phyloP scores from a whole-genome alignment of 2,113 vertebrate genomes.

The Pholis gunnellus region DNA sequence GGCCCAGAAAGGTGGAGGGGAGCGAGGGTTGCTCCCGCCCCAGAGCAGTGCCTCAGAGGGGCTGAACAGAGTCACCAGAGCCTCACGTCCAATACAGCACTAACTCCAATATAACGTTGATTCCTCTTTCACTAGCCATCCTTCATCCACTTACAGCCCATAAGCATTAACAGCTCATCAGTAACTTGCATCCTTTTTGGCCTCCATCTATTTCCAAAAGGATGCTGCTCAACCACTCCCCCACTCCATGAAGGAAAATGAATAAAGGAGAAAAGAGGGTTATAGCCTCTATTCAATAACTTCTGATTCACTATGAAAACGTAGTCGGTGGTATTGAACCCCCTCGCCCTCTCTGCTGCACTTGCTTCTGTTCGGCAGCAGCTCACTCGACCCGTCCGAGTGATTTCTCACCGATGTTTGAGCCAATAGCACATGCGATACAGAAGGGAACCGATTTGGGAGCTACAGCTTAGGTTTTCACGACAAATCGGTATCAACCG shows the following conservation, averaged over 20 bases:
- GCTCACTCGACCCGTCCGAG: slow-evolving; percentile 57
- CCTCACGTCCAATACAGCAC: slow-evolving; percentile 46
- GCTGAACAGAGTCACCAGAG: slow-evolving; percentile 47
- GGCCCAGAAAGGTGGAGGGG: slow-evolving; percentile 50
- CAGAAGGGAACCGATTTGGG: slow-evolving; percentile 25
- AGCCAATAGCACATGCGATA: slow-evolving; percentile 73
- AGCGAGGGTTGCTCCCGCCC: slow-evolving; percentile 67
- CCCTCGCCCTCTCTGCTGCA: slow-evolving; percentile 66
- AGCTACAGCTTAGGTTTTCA: not conserved
- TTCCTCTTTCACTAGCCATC: slow-evolving; percentile 54
- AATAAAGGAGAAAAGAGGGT: slow-evolving; percentile 68
- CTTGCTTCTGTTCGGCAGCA: slow-evolving; percentile 68
- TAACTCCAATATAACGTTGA: slow-evolving; percentile 68
- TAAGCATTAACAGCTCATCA: slow-evolving; percentile 60
- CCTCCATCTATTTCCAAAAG: slow-evolving; percentile 52
- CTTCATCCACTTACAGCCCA: slow-evolving; percentile 57
- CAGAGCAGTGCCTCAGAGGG: slow-evolving; percentile 71
- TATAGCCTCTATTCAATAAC: slow-evolving; percentile 4
- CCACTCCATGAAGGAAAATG: slow-evolving; percentile 44
- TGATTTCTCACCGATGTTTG: slow-evolving; percentile 57
- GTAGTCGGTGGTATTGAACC: slow-evolving; percentile 25
- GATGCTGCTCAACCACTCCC: slow-evolving; percentile 46
- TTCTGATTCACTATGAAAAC: not conserved
- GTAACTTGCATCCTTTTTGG: slow-evolving; percentile 53
- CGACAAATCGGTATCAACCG: no score